Base-by-base conservation (phyloP, 2,888 invertebrate genomes). In the Tridacna gigas region DNA sequence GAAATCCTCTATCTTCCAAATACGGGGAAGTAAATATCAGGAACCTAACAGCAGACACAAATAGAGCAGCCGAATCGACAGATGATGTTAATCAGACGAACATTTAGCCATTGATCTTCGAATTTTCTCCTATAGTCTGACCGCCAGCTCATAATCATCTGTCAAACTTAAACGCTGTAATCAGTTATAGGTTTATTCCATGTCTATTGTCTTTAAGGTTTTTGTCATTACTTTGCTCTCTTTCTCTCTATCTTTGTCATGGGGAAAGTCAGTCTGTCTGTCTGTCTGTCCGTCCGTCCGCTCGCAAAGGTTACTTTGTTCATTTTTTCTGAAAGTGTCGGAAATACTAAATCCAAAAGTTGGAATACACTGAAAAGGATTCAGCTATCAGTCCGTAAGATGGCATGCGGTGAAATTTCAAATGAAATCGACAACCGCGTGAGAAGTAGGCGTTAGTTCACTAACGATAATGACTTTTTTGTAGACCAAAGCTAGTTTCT, bases 101-200 rank as follows among this genome's bases (percentile, higher is more conserved):
- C 45, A 47, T 69, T 69, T 47, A 47, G n/a, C 12, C 69, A 69
- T 69, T 69, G 69, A 69, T 69, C 69, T 47, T 37, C 45, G 69
- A 69, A 69, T 28, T 69, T 47, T 47, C 69, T 47, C 69, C 69
- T 47, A 45, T 45, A 37, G 69, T 69, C 69, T 69, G 69, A 45
- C 69, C 69, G 69, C 45, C 22, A 45, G 28, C 45, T 69, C 48
- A 56, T 66, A 75, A 78, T 75, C 69, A 78, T 82, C 75, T 67
- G 74, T 82, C 78, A 63, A 73, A 28, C 22, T 76, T 79, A 61
- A 48, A 61, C 76, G 69, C 75, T 71, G 22, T 79, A 66, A 66
- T 63, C 28, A 26, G 47, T 76, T 63, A 83, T 83, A 76, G 26
- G 71, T 73, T 79, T 73, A 11, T 83, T 65, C 63, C 82, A 73